Conservation (phyloP, 1,140 invertebrate species). For the Cephus cinctus region DNA sequence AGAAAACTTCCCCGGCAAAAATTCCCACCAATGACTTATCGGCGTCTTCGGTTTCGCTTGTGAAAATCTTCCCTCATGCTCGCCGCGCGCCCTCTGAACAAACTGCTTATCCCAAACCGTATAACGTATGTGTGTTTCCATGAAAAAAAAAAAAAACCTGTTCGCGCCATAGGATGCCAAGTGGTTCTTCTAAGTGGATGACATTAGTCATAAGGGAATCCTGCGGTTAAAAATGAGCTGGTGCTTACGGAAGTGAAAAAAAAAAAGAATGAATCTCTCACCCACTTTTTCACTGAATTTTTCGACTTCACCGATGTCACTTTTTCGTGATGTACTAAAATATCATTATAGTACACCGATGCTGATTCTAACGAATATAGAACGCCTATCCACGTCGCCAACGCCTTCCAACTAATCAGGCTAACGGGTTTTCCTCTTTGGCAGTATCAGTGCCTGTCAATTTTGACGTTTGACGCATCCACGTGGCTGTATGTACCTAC, state of each 20-base stretch:
- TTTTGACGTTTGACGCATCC: neutral
- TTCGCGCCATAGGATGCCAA: neutral
- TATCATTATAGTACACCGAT: too few relatives aligned
- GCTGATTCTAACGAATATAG: too few relatives aligned
- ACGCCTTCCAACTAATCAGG: neutral
- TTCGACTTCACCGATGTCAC: neutral
- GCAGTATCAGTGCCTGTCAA: too few relatives aligned
- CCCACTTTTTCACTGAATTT: neutral
- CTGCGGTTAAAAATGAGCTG: neutral
- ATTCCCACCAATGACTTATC: neutral
- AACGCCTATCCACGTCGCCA: neutral
- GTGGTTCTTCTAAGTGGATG: neutral
- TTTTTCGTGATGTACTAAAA: too few relatives aligned
- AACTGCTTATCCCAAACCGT: neutral
- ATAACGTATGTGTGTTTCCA: too few relatives aligned
- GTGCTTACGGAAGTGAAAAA: too few relatives aligned
- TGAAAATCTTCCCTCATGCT: neutral
- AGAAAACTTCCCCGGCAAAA: neutral
- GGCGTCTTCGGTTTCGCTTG: neutral
- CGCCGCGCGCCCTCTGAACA: neutral
- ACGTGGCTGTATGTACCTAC: neutral
- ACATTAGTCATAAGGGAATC: neutral
- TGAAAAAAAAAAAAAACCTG: neutral
- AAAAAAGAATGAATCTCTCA: constrained; percentile 1
- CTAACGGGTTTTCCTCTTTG: neutral